Evolutionary conservation across 2,113 vertebrate genomes (phyloP), one percentile per base, ranked within the genome.

Genomic region (Vimba vimba): DNA sequence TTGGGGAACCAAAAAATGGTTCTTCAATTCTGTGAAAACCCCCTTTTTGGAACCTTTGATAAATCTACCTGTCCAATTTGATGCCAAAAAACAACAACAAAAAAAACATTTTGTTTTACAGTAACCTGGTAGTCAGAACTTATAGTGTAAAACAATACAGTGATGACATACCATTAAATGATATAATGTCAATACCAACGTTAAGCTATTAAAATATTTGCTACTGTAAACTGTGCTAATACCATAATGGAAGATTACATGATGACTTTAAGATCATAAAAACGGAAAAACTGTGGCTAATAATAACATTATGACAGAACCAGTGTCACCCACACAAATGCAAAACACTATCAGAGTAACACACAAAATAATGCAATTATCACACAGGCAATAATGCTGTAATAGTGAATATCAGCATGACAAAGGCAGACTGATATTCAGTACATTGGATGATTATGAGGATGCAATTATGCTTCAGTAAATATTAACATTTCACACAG

Each of bases 351-450:
- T 23, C 11, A 43, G 69, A 73, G 19, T 73, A 73, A 73, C 69
- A 73, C 69, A 45, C 21, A n/a, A 13, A 45, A 43, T n/a, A 4
- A 73, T n/a, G 21, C 21, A 73, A 13, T 45, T 43, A 75, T 75
- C n/a, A 75, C 43, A 75, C n/a, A 50, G 25, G 21, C 71, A 47
- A 47, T 13, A 75, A 50, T 50, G 43, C 39, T 23, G 69, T n/a
- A n/a, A 23, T 75, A 75, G 73, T 50, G 73, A 17, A 75, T 75
- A 50, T 47, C 73, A 75, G 73, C 73, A 75, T 50, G 73, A 25
- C n/a, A 75, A 75, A 47, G 71, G 13, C 12, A 27, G 50, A 27
- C 12, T 27, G 11, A 74, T 47, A 47, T 74, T 25, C 71, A 25
- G 71, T 8, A 6, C 23, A 47, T 19, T 23, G 68, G 19, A 57